These are phyloP conservation scores for Nomada flava DNA, from an alignment of 2,888 invertebrate species.

Conservation along the genomic window DNA sequence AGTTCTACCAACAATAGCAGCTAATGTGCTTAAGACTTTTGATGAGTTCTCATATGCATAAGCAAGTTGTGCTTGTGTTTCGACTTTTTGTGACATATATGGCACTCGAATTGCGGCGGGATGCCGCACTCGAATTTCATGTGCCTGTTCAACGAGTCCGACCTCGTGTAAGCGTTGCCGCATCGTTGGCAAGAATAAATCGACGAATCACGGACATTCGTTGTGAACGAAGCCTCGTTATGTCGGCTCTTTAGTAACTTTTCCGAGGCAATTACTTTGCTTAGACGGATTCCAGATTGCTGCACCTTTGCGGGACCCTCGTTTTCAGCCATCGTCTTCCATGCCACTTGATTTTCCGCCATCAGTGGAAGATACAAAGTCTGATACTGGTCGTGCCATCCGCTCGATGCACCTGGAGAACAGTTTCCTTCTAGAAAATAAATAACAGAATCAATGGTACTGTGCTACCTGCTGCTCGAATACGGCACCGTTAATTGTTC, in stretches of 20 bases:
- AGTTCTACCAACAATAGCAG: background rate
- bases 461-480: background rate
- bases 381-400: slow-evolving; percentile 78
- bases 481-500: slow-evolving; percentile 38
- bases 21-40: slow-evolving; percentile 74
- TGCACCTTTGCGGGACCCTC: background rate
- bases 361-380: slow-evolving; percentile 75
- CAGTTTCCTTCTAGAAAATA: slow-evolving; percentile 75
- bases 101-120: slow-evolving; percentile 87
- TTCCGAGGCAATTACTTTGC: slow-evolving; percentile 7
- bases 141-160: slow-evolving; percentile 86
- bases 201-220: slow-evolving; percentile 52
- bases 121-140: slow-evolving; percentile 87
- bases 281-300: background rate
- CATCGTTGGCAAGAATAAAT: slow-evolving; percentile 85
- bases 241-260: slow-evolving; percentile 26
- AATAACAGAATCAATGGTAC: slow-evolving; percentile 58
- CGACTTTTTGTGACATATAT: slow-evolving; percentile 87
- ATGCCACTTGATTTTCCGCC: slow-evolving; percentile 71
- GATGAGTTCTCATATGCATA: slow-evolving; percentile 85
- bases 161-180: slow-evolving; percentile 86
- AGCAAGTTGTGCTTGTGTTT: slow-evolving; percentile 86
- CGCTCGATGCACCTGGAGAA: slow-evolving; percentile 72
- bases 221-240: slow-evolving; percentile 4
- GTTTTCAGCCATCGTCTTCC: slow-evolving; percentile 9